These are phyloP conservation scores for Sula dactylatra DNA, from an alignment of 2,113 vertebrate genomes.

Conservation along the genomic window DNA sequence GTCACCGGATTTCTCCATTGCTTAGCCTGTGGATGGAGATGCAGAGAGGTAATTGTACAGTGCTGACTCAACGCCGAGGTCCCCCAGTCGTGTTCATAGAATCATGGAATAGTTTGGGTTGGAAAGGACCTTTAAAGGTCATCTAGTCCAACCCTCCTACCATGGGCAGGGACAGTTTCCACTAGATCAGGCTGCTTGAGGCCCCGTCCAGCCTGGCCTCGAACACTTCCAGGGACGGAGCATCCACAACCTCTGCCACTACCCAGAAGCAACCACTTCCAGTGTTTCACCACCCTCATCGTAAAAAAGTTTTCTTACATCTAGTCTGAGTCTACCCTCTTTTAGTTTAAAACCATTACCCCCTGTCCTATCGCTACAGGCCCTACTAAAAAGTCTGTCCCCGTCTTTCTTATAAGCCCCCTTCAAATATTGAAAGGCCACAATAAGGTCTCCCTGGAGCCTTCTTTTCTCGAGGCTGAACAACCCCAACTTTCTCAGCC, in stretches of 20 bases:
- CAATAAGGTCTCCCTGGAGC: neutral
- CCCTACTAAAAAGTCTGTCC: neutral
- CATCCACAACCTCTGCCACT: too few species aligned
- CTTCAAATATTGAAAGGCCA: neutral
- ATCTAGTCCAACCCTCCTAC: neutral
- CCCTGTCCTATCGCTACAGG: neutral
- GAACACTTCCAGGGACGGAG: neutral
- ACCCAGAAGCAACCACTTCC: neutral
- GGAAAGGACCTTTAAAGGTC: neutral
- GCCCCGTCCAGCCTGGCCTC: neutral
- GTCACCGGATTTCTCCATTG: neutral
- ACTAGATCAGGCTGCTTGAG: neutral
- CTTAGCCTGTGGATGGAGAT: neutral
- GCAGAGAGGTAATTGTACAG: too few species aligned
- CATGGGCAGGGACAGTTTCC: neutral
- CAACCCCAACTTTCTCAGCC: neutral
- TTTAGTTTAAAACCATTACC: neutral
- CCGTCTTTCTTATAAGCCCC: neutral
- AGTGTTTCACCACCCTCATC: neutral
- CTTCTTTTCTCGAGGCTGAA: neutral
- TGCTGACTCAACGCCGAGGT: fast-evolving
- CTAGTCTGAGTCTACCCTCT: neutral
- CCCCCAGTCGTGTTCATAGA: neutral
- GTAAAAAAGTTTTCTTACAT: neutral
- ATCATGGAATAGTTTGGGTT: neutral